These are phyloP conservation scores for Philantomba maxwellii DNA, from an alignment of 2,113 vertebrate species.

Conservation along the genomic window DNA sequence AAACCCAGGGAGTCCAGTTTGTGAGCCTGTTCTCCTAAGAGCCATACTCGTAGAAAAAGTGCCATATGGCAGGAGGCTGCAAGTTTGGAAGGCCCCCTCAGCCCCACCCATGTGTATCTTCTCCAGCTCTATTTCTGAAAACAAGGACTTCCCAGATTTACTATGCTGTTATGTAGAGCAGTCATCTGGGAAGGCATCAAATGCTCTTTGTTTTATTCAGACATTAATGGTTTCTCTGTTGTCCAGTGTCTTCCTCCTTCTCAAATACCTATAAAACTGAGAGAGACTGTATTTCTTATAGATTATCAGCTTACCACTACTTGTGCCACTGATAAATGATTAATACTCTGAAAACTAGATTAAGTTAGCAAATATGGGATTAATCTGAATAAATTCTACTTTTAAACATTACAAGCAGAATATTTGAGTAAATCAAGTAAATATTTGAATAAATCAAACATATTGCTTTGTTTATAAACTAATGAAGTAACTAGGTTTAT, in stretches of 20 bases:
- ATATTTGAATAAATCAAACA: background rate
- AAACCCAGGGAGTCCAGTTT: background rate
- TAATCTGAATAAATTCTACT: background rate
- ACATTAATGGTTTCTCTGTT: background rate
- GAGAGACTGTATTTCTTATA: background rate
- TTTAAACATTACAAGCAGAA: background rate
- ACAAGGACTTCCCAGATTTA: background rate
- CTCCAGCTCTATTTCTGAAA: background rate
- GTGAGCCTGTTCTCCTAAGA: background rate
- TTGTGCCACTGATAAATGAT: background rate
- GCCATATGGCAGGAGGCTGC: background rate
- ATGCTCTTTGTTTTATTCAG: background rate
- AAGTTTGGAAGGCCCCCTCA: background rate
- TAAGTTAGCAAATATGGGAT: background rate
- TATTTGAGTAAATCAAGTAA: background rate
- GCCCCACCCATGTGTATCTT: background rate
- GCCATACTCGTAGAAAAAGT: background rate
- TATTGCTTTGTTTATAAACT: background rate
- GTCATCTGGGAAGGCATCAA: background rate
- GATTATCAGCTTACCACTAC: background rate
- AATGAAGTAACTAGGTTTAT: background rate
- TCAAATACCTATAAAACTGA: background rate
- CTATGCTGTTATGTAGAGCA: fast-evolving
- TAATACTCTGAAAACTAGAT: background rate
- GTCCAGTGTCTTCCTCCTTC: background rate